Conservation (phyloP, 2,888 invertebrate species). For the Agonopterix subpropinquella region DNA sequence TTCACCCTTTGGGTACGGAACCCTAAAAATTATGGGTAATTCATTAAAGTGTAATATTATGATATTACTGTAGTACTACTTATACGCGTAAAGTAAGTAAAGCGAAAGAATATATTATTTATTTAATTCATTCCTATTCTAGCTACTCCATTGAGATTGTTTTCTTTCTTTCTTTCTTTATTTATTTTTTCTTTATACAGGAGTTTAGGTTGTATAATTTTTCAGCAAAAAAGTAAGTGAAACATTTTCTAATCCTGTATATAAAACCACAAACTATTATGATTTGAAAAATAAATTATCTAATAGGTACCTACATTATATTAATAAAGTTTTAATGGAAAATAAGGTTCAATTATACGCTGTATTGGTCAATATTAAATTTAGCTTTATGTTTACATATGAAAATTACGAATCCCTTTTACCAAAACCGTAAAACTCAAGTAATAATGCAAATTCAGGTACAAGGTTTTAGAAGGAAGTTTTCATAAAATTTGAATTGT, state of each 20-base stretch:
- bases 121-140: too few species aligned
- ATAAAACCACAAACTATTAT: background rate
- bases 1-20: too few species aligned
- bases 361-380: background rate
- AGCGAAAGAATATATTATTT: too few species aligned
- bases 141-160: too few species aligned
- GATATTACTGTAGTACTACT: too few species aligned
- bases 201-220: too few species aligned
- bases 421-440: constrained; percentile 31
- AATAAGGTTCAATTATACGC: background rate
- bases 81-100: too few species aligned
- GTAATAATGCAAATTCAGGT: constrained; percentile 41
- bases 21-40: too few species aligned
- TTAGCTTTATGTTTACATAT: constrained; percentile 24
- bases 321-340: background rate
- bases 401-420: constrained; percentile 33
- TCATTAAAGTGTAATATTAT: too few species aligned
- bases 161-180: too few species aligned
- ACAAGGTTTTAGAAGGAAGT: constrained; percentile 32
- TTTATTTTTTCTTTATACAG: too few species aligned
- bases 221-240: too few species aligned
- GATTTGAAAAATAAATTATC: background rate
- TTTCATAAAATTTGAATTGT: constrained; percentile 51
- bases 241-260: background rate
- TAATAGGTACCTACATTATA: background rate